These are phyloP conservation scores for Paradoxurus hermaphroditus DNA, from an alignment of 2,113 vertebrate genomes.

Conservation along the genomic window DNA sequence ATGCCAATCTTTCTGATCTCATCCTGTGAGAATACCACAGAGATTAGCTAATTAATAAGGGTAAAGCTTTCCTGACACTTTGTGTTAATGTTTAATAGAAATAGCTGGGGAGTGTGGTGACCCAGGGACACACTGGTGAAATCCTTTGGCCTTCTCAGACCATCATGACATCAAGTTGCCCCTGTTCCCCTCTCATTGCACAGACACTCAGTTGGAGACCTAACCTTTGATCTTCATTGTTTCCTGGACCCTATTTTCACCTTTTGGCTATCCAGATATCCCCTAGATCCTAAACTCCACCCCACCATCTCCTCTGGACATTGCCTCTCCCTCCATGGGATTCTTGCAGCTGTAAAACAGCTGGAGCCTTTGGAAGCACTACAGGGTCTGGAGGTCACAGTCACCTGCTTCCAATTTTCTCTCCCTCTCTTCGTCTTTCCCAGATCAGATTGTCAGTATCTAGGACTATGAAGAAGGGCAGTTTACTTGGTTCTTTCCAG, in stretches of 20 bases:
- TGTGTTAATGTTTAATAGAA: conserved; percentile 44
- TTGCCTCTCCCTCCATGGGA: neutral
- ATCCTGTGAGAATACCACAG: conserved; percentile 38
- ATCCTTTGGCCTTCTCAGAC: neutral
- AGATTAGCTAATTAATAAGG: conserved; percentile 56
- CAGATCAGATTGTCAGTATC: neutral
- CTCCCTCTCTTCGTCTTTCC: neutral
- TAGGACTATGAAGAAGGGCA: neutral
- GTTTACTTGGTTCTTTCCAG: neutral
- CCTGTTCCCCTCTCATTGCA: neutral
- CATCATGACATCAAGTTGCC: neutral
- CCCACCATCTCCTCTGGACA: neutral
- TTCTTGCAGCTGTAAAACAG: neutral
- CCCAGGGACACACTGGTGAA: neutral
- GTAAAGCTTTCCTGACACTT: neutral
- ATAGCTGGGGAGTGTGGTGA: neutral
- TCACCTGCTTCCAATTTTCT: neutral
- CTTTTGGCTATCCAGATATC: neutral
- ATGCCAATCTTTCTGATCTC: conserved; percentile 26
- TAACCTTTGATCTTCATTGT: neutral
- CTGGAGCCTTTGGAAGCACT: neutral
- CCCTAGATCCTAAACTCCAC: neutral
- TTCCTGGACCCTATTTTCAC: neutral
- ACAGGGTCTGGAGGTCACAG: neutral
- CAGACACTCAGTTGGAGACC: neutral